Conservation (phyloP, 2,797 vertebrate genomes). For the Sardinella longiceps region DNA sequence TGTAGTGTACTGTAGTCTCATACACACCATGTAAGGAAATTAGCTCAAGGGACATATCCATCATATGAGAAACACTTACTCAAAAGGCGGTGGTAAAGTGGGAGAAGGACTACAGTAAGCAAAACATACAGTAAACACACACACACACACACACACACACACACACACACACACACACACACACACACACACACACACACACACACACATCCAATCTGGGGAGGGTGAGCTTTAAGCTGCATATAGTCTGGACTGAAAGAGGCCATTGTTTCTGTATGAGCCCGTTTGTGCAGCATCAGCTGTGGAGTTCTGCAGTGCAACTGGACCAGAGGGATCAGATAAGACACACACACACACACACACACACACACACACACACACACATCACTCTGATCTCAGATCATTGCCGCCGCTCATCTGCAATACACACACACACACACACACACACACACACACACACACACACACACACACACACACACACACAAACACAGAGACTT, state of each 20-base stretch:
- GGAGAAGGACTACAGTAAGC: not conserved
- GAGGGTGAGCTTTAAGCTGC: not conserved
- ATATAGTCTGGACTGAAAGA: not conserved
- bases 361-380: not conserved
- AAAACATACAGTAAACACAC: too few relatives aligned
- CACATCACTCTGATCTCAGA: not conserved
- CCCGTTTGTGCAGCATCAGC: not conserved
- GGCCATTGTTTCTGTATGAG: not conserved
- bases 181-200: too few relatives aligned
- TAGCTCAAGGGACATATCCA: not conserved
- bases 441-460: not conserved
- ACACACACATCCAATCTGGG: not conserved
- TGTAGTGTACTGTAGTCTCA: not conserved
- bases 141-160: too few relatives aligned
- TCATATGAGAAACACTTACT: not conserved
- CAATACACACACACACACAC: not conserved
- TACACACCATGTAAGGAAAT: not conserved
- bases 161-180: too few relatives aligned
- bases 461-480: not conserved
- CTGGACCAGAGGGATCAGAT: not conserved
- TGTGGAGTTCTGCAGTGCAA: not conserved
- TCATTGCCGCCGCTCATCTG: not conserved
- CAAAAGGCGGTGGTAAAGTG: not conserved
- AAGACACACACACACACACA: not conserved
- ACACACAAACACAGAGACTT: too few relatives aligned